Evolutionary conservation across 1,140 invertebrate species (phyloP).

Genomic region (Rhopalosiphum maidis): DNA sequence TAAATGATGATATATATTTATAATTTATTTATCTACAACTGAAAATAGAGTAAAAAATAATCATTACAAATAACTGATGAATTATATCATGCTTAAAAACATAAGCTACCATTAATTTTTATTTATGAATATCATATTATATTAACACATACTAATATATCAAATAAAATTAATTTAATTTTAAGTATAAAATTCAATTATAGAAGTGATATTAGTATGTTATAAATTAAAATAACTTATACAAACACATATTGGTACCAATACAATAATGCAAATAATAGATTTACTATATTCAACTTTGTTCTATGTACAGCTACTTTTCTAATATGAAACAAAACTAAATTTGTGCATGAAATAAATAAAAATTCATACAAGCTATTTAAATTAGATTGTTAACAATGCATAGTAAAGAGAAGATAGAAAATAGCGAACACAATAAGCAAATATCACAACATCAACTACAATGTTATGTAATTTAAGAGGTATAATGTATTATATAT

Average conservation of each 20-base stretch:
- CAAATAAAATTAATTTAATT: neutral
- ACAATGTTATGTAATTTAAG: neutral
- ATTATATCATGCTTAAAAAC: neutral
- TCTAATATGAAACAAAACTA: neutral
- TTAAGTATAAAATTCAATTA: neutral
- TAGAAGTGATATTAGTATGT: neutral
- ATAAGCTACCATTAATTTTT: neutral
- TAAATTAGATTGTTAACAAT: neutral
- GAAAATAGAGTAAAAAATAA: neutral
- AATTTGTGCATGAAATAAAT: neutral
- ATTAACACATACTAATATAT: neutral
- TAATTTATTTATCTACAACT: neutral
- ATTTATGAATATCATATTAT: neutral
- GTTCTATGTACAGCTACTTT: neutral
- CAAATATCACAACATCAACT: slow-evolving; percentile 12
- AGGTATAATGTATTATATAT: neutral
- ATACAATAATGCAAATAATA: neutral
- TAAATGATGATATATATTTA: neutral
- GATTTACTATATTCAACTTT: neutral
- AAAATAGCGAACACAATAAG: neutral
- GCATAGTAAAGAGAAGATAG: slow-evolving; percentile 22
- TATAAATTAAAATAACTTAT: neutral
- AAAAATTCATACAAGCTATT: neutral
- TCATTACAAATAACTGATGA: neutral
- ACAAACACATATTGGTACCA: neutral